Base-by-base conservation (phyloP, 2,888 invertebrate species). In the Drosophila ustulata region DNA sequence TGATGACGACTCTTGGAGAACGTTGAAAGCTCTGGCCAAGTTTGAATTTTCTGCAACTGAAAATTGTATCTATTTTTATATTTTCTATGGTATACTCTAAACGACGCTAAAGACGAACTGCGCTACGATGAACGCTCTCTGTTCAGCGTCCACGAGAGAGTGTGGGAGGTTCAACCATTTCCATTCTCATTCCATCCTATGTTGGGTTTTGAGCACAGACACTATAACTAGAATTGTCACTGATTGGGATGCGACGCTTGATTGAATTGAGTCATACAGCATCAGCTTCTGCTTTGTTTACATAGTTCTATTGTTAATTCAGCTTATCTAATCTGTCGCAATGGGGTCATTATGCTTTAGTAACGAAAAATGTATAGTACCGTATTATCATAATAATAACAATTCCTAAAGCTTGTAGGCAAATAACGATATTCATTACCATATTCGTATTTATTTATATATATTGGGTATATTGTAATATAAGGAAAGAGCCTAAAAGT, bases 11-110 rank as follows among this genome's bases (percentile, higher is more conserved):
- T 79, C 68, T 82, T 67, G 75, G 64, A 49, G 56, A 39, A 41
- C 55, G 62, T 30, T 43, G 64, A 82, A 82, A 88, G 82, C 84
- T 82, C 72, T 69, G 65, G 70, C 51, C 56, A 70, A 64, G 58
- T 75, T 76, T 58, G 63, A 79, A 87, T 84, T 84, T 85, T 85
- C 89, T 74, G 89, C 89, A 87, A 89, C 74, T 74, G 71, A 63
- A 80, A 75, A 68, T 79, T 66, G 66, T 62, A 83, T 89, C 84
- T 84, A 84, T 84, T 84, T 84, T 83, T 84, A 83, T 76, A 83
- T 61, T 64, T 39, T 25, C 46, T 28, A 28, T 65, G 55, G 41
- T 53, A 37, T 59, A 64, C 39, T 37, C 71, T 56, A 45, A 57
- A 55, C 71, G 71, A 71, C 56, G 78, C 76, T 37, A 45, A 46